Evolutionary conservation across 2,113 vertebrate species (phyloP).

Genomic region (Labeo rohita): DNA sequence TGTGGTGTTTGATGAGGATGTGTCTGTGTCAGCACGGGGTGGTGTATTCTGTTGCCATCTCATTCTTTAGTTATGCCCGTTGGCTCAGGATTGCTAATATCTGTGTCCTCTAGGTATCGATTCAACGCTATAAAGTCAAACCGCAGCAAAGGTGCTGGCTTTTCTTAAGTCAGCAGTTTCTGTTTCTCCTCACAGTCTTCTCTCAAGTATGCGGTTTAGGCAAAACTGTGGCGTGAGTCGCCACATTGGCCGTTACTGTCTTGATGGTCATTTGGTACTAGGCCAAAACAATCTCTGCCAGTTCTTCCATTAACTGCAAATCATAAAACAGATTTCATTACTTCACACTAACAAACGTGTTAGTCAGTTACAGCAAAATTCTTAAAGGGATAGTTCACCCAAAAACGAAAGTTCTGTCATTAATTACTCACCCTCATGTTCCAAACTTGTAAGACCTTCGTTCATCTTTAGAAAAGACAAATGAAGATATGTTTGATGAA

Average conservation of each 20-base stretch:
- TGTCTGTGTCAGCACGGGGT: too few relatives aligned
- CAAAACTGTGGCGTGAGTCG: constrained; percentile 13
- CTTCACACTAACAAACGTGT: background rate
- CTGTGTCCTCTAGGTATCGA: constrained; percentile 48
- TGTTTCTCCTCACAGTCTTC: constrained; percentile 16
- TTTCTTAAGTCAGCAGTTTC: constrained; percentile 51
- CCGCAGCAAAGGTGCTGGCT: constrained; percentile 41
- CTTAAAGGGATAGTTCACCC: too few relatives aligned
- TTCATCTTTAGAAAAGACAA: too few relatives aligned
- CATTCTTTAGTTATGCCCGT: background rate
- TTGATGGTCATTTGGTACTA: constrained; percentile 4
- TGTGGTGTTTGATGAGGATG: background rate
- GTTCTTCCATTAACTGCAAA: constrained; percentile 2
- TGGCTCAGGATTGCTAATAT: constrained; percentile 25
- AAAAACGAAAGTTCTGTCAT: too few relatives aligned
- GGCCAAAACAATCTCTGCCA: background rate
- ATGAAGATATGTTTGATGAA: too few relatives aligned
- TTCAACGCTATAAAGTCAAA: constrained; percentile 44
- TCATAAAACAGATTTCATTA: constrained; percentile 13
- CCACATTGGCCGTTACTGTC: constrained; percentile 41
- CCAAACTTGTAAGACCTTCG: too few relatives aligned
- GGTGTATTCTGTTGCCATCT: background rate
- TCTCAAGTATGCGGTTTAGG: constrained; percentile 15
- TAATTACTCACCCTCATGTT: too few relatives aligned
- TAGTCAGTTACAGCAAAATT: background rate